Evolutionary conservation across 2,113 vertebrate species (phyloP).

Genomic region (Tragelaphus scriptus): DNA sequence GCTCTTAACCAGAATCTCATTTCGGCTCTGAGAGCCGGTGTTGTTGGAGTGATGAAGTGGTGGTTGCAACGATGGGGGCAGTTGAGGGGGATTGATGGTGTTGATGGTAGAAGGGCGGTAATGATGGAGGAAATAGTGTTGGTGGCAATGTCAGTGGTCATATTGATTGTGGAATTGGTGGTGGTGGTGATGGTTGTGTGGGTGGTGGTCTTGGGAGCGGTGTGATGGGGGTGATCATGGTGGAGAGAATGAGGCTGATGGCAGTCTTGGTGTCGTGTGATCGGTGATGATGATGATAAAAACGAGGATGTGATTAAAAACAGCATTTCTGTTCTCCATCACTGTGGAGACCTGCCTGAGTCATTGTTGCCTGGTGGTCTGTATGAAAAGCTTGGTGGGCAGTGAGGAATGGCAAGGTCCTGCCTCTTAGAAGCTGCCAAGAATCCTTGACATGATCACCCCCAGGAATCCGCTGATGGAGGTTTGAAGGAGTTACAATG

Average conservation of each 20-base stretch:
- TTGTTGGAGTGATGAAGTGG: neutral
- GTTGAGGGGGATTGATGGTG: neutral
- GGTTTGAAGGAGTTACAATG: neutral
- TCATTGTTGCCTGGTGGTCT: neutral
- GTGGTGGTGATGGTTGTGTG: neutral
- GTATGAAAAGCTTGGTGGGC: neutral
- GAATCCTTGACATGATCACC: neutral
- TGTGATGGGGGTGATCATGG: neutral
- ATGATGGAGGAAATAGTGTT: neutral
- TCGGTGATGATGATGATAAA: neutral
- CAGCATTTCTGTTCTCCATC: neutral
- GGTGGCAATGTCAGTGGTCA: too few relatives aligned
- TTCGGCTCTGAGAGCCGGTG: neutral
- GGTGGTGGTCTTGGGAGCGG: neutral
- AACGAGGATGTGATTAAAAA: neutral
- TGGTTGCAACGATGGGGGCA: neutral
- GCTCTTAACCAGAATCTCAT: accelerated
- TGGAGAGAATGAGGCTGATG: neutral
- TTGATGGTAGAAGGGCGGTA: accelerated
- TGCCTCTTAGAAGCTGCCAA: neutral
- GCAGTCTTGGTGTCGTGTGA: neutral
- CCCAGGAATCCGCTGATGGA: neutral
- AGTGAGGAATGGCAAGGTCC: neutral
- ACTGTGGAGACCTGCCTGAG: neutral
- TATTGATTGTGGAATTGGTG: accelerated